phyloP scores from a whole-genome alignment of 2,888 invertebrate genomes.

The Ophonus ardosiacus region DNA sequence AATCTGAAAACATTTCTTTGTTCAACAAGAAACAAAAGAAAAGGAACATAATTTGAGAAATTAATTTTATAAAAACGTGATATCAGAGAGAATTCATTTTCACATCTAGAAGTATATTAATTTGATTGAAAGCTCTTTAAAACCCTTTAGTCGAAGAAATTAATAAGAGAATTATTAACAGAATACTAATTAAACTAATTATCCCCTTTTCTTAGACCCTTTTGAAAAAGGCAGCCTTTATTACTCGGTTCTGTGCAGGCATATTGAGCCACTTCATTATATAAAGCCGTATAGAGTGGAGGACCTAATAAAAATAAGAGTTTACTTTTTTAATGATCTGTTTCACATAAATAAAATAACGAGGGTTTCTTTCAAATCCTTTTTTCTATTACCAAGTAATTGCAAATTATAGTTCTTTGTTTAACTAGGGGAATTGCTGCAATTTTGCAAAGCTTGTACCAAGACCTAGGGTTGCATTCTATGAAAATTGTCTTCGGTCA shows the following conservation, averaged over 20 bases:
- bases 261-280: slow-evolving; percentile 24
- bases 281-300: background rate
- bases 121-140: slow-evolving; percentile 38
- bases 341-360: no score
- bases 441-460: no score
- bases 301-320: no score
- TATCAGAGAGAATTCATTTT: slow-evolving; percentile 12
- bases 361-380: no score
- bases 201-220: background rate
- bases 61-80: slow-evolving; percentile 13
- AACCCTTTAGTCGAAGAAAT: slow-evolving; percentile 34
- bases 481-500: no score
- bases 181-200: slow-evolving; percentile 50
- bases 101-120: slow-evolving; percentile 28
- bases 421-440: no score
- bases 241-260: slow-evolving; percentile 3
- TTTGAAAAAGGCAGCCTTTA: slow-evolving; percentile 47
- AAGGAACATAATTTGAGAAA: slow-evolving; percentile 2
- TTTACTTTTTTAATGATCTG: no score
- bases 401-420: no score
- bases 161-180: slow-evolving; percentile 40
- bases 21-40: background rate
- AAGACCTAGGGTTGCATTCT: no score
- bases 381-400: no score
- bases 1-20: background rate